Conservation (phyloP, 2,888 invertebrate genomes). For the Elegia similella region DNA sequence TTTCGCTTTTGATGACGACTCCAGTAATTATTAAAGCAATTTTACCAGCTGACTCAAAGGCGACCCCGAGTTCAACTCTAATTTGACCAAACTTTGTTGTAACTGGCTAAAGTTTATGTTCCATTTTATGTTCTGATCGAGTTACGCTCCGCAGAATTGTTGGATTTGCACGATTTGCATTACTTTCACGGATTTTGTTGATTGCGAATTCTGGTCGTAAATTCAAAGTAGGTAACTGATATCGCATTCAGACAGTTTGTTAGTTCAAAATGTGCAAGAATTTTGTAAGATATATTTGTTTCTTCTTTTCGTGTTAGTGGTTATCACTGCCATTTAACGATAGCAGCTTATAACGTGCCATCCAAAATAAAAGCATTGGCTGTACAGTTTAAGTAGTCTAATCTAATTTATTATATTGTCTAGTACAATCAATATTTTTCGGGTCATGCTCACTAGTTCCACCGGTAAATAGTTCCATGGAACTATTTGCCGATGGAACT, state of each 20-base stretch:
- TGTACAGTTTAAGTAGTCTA: too few species aligned
- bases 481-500: too few species aligned
- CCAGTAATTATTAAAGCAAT: constrained; percentile 30
- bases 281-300: not conserved
- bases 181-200: constrained; percentile 14
- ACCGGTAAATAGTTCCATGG: too few species aligned
- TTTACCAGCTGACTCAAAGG: constrained; percentile 30
- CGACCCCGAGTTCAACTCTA: constrained; percentile 26
- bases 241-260: not conserved
- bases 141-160: constrained; percentile 18
- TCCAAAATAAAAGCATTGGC: too few species aligned
- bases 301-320: not conserved
- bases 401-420: too few species aligned
- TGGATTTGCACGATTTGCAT: constrained; percentile 16
- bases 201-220: constrained; percentile 3
- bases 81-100: constrained; percentile 27
- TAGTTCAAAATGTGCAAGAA: not conserved
- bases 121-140: constrained; percentile 29
- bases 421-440: too few species aligned
- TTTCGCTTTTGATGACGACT: constrained; percentile 31
- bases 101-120: constrained; percentile 25
- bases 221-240: constrained; percentile 3
- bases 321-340: not conserved
- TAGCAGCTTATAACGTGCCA: too few species aligned
- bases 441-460: too few species aligned